Conservation (phyloP, 2,113 vertebrate species). For the Alosa alosa region DNA sequence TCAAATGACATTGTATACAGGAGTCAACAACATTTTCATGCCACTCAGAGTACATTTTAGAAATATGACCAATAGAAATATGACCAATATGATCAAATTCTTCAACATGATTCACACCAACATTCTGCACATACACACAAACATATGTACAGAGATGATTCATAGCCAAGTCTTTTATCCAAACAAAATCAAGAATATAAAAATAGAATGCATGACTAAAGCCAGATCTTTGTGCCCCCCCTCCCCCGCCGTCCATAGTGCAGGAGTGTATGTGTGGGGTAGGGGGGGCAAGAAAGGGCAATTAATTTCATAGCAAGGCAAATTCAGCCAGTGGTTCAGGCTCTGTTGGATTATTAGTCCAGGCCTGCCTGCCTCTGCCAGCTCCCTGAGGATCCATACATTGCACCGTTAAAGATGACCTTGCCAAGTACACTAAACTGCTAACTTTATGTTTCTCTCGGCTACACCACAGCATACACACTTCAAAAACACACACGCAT, state of each 20-base stretch:
- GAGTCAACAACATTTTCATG: not conserved
- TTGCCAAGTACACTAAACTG: conserved; percentile 58
- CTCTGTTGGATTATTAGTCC: conserved; percentile 54
- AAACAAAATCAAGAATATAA: not conserved
- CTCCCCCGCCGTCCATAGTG: not conserved
- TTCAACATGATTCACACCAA: not conserved
- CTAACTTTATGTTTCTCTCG: conserved; percentile 50
- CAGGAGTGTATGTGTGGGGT: conserved; percentile 27
- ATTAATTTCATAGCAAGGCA: conserved; percentile 58
- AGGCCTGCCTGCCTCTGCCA: conserved; percentile 50
- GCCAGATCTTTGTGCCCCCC: not conserved
- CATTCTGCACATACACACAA: not conserved
- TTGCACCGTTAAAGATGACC: conserved; percentile 57
- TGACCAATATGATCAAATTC: not conserved
- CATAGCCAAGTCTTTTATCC: not conserved
- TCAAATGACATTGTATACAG: not conserved
- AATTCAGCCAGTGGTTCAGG: conserved; percentile 44
- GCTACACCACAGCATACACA: conserved; percentile 19
- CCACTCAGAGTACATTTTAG: not conserved
- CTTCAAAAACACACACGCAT: conserved; percentile 44
- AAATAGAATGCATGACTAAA: not conserved
- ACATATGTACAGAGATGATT: not conserved
- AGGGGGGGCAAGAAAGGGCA: conserved; percentile 48
- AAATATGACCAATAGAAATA: not conserved
- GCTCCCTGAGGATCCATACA: conserved; percentile 59